Evolutionary conservation across 2,888 invertebrate species (phyloP).

Genomic region (Dynastes hyllus): DNA sequence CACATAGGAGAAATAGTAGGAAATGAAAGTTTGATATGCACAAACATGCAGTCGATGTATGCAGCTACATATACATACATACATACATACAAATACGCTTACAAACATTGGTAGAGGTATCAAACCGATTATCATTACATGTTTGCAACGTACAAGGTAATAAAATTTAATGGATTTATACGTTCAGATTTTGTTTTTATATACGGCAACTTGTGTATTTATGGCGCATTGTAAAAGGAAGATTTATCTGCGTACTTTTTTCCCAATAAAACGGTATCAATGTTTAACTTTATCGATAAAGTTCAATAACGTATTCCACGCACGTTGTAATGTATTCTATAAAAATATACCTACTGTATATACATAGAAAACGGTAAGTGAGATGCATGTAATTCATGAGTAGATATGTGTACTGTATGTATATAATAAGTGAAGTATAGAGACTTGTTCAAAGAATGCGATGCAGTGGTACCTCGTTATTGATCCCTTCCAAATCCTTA

Average conservation of each 20-base stretch:
- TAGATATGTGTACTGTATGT: too few relatives aligned
- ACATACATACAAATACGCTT: too few relatives aligned
- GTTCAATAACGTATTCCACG: not conserved
- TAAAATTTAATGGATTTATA: constrained; percentile 26
- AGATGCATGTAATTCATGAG: not conserved
- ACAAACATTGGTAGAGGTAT: not conserved
- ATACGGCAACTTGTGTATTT: constrained; percentile 4
- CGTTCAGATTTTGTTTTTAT: constrained; percentile 14
- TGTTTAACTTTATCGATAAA: constrained; percentile 14
- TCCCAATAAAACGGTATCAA: constrained; percentile 3
- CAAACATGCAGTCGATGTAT: not conserved
- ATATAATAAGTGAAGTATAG: too few relatives aligned
- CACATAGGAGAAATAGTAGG: not conserved
- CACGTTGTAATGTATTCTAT: not conserved
- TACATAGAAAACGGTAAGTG: not conserved
- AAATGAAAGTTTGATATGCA: constrained; percentile 16
- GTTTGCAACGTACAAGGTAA: constrained; percentile 21
- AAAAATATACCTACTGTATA: not conserved
- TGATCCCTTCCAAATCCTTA: too few relatives aligned
- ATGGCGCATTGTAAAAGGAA: constrained; percentile 18
- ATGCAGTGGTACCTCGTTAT: too few relatives aligned
- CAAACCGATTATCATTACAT: constrained; percentile 18
- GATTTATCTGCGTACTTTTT: not conserved
- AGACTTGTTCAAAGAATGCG: too few relatives aligned
- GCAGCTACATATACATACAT: constrained; percentile 3